Conservation (phyloP, 2,888 invertebrate genomes). For the Hydrotaea diabolus region DNA sequence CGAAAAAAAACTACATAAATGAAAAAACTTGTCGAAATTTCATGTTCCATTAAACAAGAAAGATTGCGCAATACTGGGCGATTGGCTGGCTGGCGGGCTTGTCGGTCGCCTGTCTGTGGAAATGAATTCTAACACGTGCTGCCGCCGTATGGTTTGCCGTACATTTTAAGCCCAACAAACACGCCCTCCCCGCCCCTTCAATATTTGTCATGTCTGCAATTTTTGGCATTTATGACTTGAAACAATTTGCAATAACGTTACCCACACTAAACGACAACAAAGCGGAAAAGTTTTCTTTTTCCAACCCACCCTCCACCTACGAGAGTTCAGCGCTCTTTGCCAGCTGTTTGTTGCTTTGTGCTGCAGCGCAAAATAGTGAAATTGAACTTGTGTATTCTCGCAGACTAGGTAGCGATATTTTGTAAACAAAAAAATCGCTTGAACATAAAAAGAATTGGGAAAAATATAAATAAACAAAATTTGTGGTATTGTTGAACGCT, state of each 20-base stretch:
- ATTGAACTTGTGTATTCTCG: conserved; percentile 4
- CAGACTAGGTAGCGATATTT: too few species aligned
- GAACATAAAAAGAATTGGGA: not conserved
- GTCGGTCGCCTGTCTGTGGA: not conserved
- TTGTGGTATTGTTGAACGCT: not conserved
- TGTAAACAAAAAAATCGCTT: conserved; percentile 1
- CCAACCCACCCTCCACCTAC: not conserved
- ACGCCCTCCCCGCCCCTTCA: not conserved
- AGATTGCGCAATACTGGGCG: conserved; percentile 2
- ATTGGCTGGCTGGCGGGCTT: too few species aligned
- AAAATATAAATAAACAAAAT: conserved; percentile 23
- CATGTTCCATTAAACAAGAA: conserved; percentile 15
- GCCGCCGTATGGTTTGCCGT: not conserved
- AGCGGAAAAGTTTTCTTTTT: conserved; percentile 6
- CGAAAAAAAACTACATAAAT: not conserved
- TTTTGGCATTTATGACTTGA: conserved; percentile 43
- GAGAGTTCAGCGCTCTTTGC: conserved; percentile 60
- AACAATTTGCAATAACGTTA: conserved; percentile 26
- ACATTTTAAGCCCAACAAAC: not conserved
- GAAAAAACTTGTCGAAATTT: conserved; percentile 23
- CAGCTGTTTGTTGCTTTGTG: not conserved
- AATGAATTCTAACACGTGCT: conserved; percentile 1
- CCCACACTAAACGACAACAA: conserved; percentile 21
- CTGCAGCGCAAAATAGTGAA: conserved; percentile 13
- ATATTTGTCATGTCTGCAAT: conserved; percentile 52